phyloP scores from a whole-genome alignment of 1,140 invertebrate genomes.

The Heliconius hewitsoni region DNA sequence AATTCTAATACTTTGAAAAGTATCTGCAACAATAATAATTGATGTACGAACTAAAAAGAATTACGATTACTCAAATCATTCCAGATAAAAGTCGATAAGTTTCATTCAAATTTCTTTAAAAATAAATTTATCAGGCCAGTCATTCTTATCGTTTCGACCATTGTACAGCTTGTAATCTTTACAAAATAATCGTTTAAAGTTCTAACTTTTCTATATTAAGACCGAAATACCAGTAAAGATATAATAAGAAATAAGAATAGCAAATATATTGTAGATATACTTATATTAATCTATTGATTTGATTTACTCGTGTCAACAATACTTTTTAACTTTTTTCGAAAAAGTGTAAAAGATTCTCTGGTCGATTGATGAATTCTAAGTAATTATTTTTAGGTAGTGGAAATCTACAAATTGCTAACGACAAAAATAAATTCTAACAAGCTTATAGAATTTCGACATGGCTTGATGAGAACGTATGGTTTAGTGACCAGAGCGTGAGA shows the following conservation, averaged over 20 bases:
- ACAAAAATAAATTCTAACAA: no score
- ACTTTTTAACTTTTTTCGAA: no score
- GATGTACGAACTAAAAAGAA: not conserved
- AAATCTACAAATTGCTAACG: no score
- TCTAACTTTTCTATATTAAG: not conserved
- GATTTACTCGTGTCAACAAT: no score
- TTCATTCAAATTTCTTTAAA: slow-evolving; percentile 31
- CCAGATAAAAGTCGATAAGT: slow-evolving; percentile 15
- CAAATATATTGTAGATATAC: not conserved
- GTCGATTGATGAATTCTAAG: no score
- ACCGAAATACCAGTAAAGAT: not conserved
- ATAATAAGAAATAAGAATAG: not conserved
- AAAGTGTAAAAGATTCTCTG: no score
- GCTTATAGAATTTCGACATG: no score
- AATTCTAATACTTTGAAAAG: not conserved
- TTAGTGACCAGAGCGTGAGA: no score
- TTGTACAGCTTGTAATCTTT: slow-evolving; percentile 30
- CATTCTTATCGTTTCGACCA: slow-evolving; percentile 21
- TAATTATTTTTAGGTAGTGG: no score
- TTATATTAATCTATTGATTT: not conserved
- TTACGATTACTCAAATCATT: not conserved
- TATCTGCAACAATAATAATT: no score
- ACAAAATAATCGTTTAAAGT: slow-evolving; percentile 12
- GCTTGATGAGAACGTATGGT: no score
- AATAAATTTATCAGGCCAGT: slow-evolving; percentile 17